A percentile compares a stretch with the other conserved stretches of the same genome.
Conservation (phyloP, 2,113 vertebrate genomes). For the Bothrops jararaca region DNA sequence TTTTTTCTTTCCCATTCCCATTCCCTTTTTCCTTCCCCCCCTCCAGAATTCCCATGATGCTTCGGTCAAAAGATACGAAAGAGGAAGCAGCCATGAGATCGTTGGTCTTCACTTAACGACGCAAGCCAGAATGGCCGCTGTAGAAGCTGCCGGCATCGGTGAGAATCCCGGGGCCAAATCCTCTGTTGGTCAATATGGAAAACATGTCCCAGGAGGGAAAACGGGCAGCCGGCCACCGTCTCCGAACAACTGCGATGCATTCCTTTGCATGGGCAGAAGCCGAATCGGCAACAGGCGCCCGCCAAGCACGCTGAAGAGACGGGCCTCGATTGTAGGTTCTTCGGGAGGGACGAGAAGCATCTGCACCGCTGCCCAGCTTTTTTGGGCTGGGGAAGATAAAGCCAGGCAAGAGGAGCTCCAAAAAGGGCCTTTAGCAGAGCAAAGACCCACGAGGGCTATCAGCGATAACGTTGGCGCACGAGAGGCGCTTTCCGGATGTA, state of each 20-base stretch:
- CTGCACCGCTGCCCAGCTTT: conserved; percentile 89
- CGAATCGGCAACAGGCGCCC: conserved; percentile 27
- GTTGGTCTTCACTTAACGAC: conserved; percentile 37
- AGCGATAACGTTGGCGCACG: conserved; percentile 68
- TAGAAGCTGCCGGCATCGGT: conserved; percentile 74
- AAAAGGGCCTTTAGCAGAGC: conserved; percentile 85
- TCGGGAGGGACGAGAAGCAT: conserved; percentile 88
- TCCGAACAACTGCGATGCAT: conserved; percentile 48
- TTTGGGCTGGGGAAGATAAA: conserved; percentile 87
- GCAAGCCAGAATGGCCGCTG: conserved; percentile 51
- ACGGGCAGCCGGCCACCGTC: conserved; percentile 41
- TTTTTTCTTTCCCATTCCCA: conserved; percentile 13
- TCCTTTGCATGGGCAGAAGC: conserved; percentile 49
- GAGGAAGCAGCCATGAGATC: neutral
- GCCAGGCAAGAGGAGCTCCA: conserved; percentile 75
- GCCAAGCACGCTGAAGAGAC: conserved; percentile 87
- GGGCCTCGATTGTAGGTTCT: conserved; percentile 89
- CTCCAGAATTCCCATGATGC: conserved; percentile 56
- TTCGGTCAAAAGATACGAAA: neutral
- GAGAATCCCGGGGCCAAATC: conserved; percentile 58
- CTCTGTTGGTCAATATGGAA: conserved; percentile 7
- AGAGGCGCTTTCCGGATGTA: conserved; percentile 47
- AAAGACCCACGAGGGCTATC: conserved; percentile 88
- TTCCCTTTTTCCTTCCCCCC: conserved; percentile 34
- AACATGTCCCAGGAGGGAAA: conserved; percentile 27